phyloP scores from a whole-genome alignment of 2,113 vertebrate species.

The Taurulus bubalis region DNA sequence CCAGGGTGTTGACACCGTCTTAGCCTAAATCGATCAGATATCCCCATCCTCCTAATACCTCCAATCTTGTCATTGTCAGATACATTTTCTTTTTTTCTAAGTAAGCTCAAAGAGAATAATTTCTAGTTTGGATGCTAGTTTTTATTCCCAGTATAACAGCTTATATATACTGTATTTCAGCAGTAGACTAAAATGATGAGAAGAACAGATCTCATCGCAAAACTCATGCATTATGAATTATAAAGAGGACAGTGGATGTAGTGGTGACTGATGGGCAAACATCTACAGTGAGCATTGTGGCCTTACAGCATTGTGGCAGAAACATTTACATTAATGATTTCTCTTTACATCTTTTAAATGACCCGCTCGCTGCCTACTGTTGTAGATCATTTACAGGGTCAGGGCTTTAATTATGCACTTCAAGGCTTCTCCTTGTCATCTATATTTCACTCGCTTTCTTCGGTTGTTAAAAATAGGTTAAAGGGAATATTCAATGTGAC shows the following conservation, averaged over 20 bases:
- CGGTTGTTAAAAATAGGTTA: conserved; percentile 59
- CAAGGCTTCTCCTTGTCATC: conserved; percentile 38
- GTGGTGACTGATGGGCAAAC: conserved; percentile 22
- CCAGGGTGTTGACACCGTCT: background rate
- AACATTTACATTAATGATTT: conserved; percentile 21
- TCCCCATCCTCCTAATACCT: conserved; percentile 15
- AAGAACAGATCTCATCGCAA: conserved; percentile 31
- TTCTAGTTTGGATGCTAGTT: background rate
- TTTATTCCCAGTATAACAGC: background rate
- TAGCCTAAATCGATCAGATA: conserved; percentile 7
- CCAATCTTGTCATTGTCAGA: conserved; percentile 4
- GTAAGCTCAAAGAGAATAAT: background rate
- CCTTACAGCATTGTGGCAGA: background rate
- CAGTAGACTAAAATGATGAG: conserved; percentile 22
- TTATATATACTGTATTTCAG: conserved; percentile 12
- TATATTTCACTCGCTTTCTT: conserved; percentile 59
- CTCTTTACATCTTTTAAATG: conserved; percentile 35
- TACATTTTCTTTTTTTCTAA: background rate
- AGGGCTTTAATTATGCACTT: conserved; percentile 49
- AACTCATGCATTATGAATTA: conserved; percentile 41
- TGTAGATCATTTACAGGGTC: conserved; percentile 34
- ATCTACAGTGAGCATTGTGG: background rate
- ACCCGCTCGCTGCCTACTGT: background rate
- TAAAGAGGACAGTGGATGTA: conserved; percentile 26
- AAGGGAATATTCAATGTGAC: conserved; percentile 71